Evolutionary conservation across 2,113 vertebrate species (phyloP).

Genomic region (Aptenodytes forsteri): DNA sequence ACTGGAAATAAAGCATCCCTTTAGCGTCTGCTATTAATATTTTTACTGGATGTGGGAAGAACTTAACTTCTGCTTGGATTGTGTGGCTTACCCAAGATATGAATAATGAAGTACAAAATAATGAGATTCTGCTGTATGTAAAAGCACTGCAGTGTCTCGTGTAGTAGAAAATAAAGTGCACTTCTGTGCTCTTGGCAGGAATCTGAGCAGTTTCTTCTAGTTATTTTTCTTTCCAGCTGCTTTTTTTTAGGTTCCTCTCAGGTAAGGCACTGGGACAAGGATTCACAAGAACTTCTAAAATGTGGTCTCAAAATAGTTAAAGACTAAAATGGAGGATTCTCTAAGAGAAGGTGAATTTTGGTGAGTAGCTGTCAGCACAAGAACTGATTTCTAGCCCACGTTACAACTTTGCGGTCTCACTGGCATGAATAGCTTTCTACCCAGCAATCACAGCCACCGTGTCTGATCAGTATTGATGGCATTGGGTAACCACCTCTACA

Average conservation of each 20-base stretch:
- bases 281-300: background rate
- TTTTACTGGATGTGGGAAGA: background rate
- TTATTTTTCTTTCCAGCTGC: background rate
- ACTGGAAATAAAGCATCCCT: background rate
- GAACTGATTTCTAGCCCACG: background rate
- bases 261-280: background rate
- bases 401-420: background rate
- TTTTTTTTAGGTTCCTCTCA: background rate
- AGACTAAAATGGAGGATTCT: background rate
- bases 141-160: background rate
- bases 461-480: background rate
- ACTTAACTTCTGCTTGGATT: background rate
- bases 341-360: background rate
- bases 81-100: background rate
- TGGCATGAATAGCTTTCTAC: background rate
- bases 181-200: background rate
- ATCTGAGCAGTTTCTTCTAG: background rate
- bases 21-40: background rate
- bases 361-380: background rate
- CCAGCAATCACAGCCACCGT: fast-evolving
- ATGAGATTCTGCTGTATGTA: background rate
- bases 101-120: background rate
- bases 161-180: background rate
- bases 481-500: background rate
- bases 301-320: background rate